Evolutionary conservation across 2,113 vertebrate genomes (phyloP), one percentile per base, ranked within the genome.

Genomic region (Microtus oregoni): DNA sequence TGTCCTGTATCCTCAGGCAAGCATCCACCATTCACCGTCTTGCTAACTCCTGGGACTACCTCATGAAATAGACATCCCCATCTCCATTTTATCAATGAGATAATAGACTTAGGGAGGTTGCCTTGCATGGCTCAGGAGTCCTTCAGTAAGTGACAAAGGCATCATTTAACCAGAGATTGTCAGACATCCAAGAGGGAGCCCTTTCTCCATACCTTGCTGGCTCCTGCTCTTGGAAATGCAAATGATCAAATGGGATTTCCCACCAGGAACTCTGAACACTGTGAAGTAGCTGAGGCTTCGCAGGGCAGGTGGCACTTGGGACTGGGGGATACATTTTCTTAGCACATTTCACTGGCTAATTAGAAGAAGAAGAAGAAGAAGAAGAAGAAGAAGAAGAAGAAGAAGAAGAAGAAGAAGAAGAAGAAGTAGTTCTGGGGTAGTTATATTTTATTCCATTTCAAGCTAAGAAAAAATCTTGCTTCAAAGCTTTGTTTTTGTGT

Each of bases 361-460:
- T 97, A 94, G 96, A 77, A 94, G 91, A 95, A 70, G 58, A 58
- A 58, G 55, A 58, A 58, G 55, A 92, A 41, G 41, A 41, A 41
- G n/a, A n/a, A n/a, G n/a, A n/a, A n/a, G n/a, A n/a, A 94, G 96
- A 77, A 94, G 91, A 95, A 70, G 58, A 58, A 58, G 55, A 58
- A 58, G 55, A 92, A 41, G 41, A 41, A 41, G n/a, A n/a, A n/a
- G n/a, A n/a, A n/a, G n/a, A n/a, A n/a, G n/a, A n/a, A n/a, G n/a
- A n/a, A n/a, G n/a, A n/a, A 75, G 94, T 94, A 90, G 63, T 78
- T 75, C 82, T 87, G 52, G 91, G 85, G 63, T 92, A 38, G 70
- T 97, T 98, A 97, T 96, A 96, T 96, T 95, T 98, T 92, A 98
- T 97, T 96, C 95, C 50, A 97, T 96, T 98, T 97, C 93, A 97